Evolutionary conservation across 2,888 invertebrate species (phyloP), one percentile per base, ranked within the genome.

Genomic region (Notodonta dromedarius): DNA sequence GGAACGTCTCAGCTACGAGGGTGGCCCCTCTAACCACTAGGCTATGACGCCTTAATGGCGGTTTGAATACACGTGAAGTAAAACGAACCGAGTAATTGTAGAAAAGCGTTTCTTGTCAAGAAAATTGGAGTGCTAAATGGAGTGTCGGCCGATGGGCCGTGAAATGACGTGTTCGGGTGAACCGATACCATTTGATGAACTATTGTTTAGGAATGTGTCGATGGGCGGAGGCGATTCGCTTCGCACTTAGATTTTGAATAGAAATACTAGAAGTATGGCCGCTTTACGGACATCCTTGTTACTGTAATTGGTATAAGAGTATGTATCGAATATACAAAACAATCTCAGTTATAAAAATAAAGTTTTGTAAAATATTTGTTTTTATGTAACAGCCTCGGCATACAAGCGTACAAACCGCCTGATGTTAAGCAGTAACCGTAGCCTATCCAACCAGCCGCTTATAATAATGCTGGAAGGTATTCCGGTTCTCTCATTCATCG

Each of bases 51-150:
- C 24, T 24, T 24, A 24, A 24, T 24, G 24, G 24, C 24, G 7
- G n/a, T 12, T 55, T 52, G 39, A 48, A 57, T 67, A 63, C 11
- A 56, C 13, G 39, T 56, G 42, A 16, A 62, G 54, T 57, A 24
- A 76, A 77, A 73, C 70, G 77, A 58, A 69, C 56, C 56, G 46
- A 71, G 73, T 80, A 80, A 84, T 82, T 77, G 82, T 76, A 76
- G 77, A 75, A 73, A 72, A 76, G 73, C 71, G 76, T 70, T 70
- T 69, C 77, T 79, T 67, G 80, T 77, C 78, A 84, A 85, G 86
- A 84, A 88, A 88, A 86, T 85, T 72, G 84, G 84, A 85, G 85
- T 85, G 86, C 87, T 89, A 88, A 89, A 88, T 84, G 86, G 85
- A 82, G 78, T 76, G 84, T 71, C 74, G 78, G 73, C 77, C 80